A percentile compares a stretch with the other conserved stretches of the same genome.
Conservation (phyloP, 2,113 vertebrate genomes). For the Pheucticus melanocephalus region DNA sequence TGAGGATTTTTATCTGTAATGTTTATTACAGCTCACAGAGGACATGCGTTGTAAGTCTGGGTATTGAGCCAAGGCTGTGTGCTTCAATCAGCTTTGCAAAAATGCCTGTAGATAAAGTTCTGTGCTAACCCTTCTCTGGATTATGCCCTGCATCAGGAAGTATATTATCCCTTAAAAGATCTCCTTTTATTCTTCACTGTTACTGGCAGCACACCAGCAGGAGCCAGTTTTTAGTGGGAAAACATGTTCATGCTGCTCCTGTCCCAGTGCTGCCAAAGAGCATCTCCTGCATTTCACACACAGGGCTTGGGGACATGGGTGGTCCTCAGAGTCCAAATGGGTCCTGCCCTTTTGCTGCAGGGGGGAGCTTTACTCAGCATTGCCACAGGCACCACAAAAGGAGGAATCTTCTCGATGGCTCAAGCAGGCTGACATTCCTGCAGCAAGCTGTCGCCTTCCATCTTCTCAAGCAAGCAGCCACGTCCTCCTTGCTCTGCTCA, state of each 20-base stretch:
- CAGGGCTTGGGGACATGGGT: background rate
- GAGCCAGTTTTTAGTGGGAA: background rate
- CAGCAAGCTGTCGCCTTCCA: background rate
- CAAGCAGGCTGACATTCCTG: background rate
- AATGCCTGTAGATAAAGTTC: background rate
- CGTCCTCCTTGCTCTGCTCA: fast-evolving
- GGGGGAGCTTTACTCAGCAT: background rate
- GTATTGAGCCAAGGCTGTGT: background rate
- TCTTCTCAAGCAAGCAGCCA: background rate
- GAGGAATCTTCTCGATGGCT: background rate
- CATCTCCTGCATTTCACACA: background rate
- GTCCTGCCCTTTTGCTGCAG: background rate
- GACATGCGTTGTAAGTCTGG: background rate
- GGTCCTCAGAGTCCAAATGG: background rate
- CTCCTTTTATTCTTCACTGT: background rate
- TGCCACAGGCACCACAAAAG: background rate
- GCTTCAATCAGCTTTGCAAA: constrained; percentile 1
- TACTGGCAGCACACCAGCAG: background rate
- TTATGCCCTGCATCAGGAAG: background rate
- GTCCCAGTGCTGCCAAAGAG: background rate
- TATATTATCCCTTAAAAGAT: background rate
- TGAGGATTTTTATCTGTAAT: background rate
- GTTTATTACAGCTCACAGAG: background rate
- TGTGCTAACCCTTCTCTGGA: background rate
- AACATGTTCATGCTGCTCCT: background rate